Evolutionary conservation across 1,140 invertebrate species (phyloP).

Genomic region (Acyrthosiphon pisum): DNA sequence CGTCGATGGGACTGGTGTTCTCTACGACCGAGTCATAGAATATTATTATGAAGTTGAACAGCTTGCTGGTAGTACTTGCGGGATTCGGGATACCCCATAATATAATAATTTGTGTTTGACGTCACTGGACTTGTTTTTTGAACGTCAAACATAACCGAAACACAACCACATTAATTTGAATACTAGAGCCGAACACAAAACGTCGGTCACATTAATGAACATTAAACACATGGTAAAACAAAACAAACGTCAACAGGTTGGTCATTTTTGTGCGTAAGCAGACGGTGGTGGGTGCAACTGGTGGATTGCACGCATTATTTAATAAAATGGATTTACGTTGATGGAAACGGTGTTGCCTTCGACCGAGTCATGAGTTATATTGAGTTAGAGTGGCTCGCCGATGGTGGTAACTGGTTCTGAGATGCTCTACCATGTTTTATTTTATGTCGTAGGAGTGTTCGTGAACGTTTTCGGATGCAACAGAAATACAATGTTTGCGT

Average conservation of each 20-base stretch:
- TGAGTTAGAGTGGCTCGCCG: conserved; percentile 58
- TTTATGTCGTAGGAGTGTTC: too few relatives aligned
- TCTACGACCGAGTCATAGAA: conserved; percentile 58
- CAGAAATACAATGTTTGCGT: too few relatives aligned
- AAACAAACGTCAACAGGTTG: too few relatives aligned
- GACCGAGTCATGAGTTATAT: conserved; percentile 59
- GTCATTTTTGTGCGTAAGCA: too few relatives aligned
- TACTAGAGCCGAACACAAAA: not conserved
- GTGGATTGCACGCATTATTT: not conserved
- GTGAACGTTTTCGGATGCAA: too few relatives aligned
- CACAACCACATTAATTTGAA: not conserved
- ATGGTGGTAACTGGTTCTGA: too few relatives aligned
- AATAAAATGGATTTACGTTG: conserved; percentile 53
- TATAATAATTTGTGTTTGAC: conserved; percentile 32
- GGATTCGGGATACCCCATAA: conserved; percentile 59
- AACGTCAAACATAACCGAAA: not conserved
- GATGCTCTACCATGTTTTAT: too few relatives aligned
- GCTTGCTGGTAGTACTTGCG: conserved; percentile 52
- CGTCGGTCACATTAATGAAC: not conserved
- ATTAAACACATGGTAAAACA: too few relatives aligned
- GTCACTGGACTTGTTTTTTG: not conserved
- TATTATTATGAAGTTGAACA: conserved; percentile 58
- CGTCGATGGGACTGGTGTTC: conserved; percentile 56
- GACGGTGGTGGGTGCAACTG: not conserved
- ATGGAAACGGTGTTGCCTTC: conserved; percentile 56